These are phyloP conservation scores for Nemotelus pantherinus DNA, from an alignment of 2,888 invertebrate species.

Conservation along the genomic window DNA sequence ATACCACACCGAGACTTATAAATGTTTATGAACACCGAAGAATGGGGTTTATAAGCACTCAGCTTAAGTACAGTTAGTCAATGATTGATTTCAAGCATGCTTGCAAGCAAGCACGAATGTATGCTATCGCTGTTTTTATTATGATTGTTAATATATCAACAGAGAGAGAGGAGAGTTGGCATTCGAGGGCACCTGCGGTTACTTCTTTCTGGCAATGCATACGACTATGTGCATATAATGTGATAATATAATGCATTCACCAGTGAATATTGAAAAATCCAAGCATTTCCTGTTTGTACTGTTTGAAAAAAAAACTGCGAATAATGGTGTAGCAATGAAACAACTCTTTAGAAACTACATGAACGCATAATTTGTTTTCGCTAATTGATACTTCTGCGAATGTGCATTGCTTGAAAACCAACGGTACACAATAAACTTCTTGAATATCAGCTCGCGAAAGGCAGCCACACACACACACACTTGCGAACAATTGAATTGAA, in stretches of 20 bases:
- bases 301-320: neutral
- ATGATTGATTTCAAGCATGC: conserved; percentile 44
- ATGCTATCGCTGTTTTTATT: conserved; percentile 28
- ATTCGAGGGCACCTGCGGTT: conserved; percentile 11
- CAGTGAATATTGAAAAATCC: conserved; percentile 9
- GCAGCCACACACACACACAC: too few species aligned
- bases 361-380: too few species aligned
- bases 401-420: too few species aligned
- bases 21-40: conserved; percentile 25
- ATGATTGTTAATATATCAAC: conserved; percentile 31
- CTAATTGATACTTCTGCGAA: too few species aligned
- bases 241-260: conserved; percentile 17
- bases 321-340: too few species aligned
- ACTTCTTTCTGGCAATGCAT: conserved; percentile 17
- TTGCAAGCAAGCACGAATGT: conserved; percentile 14
- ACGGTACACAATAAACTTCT: too few species aligned
- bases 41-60: conserved; percentile 39
- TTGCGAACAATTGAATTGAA: too few species aligned
- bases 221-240: neutral
- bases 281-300: conserved; percentile 28
- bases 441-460: too few species aligned
- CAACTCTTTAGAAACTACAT: too few species aligned
- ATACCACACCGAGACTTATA: neutral
- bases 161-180: neutral
- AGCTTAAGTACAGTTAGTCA: conserved; percentile 40